Conservation (phyloP, 1,140 invertebrate species). For the Leptestheria dahalacensis region DNA sequence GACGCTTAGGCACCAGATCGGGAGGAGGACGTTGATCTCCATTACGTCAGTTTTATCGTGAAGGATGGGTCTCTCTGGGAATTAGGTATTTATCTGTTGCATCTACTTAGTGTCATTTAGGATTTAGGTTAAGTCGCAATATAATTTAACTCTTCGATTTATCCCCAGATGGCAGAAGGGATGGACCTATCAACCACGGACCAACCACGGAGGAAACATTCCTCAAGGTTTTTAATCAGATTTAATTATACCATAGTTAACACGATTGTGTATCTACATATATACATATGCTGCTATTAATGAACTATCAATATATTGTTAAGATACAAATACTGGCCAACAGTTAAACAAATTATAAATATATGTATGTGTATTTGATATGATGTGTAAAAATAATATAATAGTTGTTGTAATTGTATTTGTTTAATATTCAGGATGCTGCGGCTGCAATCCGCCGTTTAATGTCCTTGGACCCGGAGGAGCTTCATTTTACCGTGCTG, state of each 20-base stretch:
- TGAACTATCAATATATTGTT: background rate
- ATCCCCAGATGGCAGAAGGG: conserved; percentile 63
- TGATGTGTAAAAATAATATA: too few species aligned
- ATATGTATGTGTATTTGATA: too few species aligned
- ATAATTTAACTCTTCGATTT: conserved; percentile 13
- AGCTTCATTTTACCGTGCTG: conserved; percentile 66
- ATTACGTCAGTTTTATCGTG: conserved; percentile 81
- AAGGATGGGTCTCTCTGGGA: conserved; percentile 76
- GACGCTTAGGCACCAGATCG: conserved; percentile 48
- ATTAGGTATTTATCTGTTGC: conserved; percentile 37
- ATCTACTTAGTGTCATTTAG: conserved; percentile 19
- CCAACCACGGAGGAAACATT: conserved; percentile 52
- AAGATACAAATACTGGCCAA: too few species aligned
- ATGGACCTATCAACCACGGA: conserved; percentile 71
- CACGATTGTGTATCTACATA: too few species aligned
- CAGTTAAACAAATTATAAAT: too few species aligned
- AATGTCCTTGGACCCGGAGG: conserved; percentile 65
- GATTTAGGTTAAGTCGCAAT: background rate
- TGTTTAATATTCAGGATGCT: conserved; percentile 50
- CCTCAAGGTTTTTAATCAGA: conserved; percentile 35
- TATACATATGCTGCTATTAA: background rate
- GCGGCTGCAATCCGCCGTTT: conserved; percentile 63
- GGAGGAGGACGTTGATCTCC: conserved; percentile 60
- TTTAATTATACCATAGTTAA: background rate
- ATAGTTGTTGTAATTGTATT: too few species aligned